phyloP scores from a whole-genome alignment of 2,888 invertebrate genomes.

The Rhopalosiphum nymphaeae region DNA sequence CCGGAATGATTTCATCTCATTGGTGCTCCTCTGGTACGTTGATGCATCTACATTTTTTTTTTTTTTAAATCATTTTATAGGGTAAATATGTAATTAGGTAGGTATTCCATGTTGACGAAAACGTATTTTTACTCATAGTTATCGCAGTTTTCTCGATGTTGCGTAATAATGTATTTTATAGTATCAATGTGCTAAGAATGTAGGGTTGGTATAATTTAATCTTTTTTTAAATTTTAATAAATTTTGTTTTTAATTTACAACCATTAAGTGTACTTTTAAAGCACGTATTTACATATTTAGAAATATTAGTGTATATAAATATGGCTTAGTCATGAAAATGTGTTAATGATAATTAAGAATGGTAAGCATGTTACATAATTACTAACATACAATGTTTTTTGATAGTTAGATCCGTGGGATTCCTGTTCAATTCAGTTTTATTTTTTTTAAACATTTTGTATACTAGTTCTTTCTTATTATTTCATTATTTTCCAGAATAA shows the following conservation, averaged over 20 bases:
- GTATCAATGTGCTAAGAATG: background rate
- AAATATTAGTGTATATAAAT: background rate
- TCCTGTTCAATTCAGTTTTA: background rate
- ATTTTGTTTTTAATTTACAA: background rate
- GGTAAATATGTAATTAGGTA: background rate
- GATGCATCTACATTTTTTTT: background rate
- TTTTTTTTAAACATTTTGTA: background rate
- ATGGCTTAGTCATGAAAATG: background rate
- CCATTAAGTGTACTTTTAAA: background rate
- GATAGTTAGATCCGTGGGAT: background rate
- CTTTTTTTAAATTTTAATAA: background rate
- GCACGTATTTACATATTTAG: background rate
- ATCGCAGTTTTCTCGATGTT: background rate
- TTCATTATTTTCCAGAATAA: background rate
- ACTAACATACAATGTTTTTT: background rate
- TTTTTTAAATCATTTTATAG: background rate
- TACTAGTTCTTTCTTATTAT: background rate
- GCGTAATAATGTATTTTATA: background rate
- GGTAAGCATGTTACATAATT: background rate
- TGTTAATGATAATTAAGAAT: background rate
- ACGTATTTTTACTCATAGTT: background rate
- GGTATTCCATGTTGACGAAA: background rate
- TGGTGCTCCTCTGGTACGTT: constrained; percentile 60
- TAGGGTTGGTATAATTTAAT: background rate
- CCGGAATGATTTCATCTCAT: constrained; percentile 64